Evolutionary conservation across 2,888 invertebrate genomes (phyloP).

Genomic region (Diabrotica balteata): DNA sequence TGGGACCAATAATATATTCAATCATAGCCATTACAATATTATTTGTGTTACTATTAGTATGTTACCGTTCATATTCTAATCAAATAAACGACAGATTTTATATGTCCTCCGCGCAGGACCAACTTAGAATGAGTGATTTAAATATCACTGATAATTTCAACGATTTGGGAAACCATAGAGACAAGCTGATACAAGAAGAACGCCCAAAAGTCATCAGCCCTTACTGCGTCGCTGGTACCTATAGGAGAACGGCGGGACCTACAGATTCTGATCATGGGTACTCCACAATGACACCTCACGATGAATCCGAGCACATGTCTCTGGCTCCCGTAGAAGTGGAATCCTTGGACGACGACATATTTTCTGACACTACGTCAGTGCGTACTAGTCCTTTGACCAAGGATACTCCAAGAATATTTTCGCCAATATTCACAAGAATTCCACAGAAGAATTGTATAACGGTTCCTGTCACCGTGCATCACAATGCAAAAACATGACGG

Average conservation of each 20-base stretch:
- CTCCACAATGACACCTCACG: conserved; percentile 92
- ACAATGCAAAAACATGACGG: conserved; percentile 73
- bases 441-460: conserved; percentile 68
- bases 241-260: conserved; percentile 76
- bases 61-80: conserved; percentile 75
- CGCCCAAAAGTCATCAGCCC: conserved; percentile 80
- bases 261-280: conserved; percentile 94
- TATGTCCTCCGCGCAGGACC: conserved; percentile 63
- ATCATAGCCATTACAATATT: conserved; percentile 82
- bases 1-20: conserved; percentile 87
- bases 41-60: conserved; percentile 83
- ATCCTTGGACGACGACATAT: conserved; percentile 64
- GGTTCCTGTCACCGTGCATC: conserved; percentile 89
- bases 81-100: conserved; percentile 61
- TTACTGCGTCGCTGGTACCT: conserved; percentile 84
- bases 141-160: conserved; percentile 74
- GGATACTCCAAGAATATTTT: conserved; percentile 46
- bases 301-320: conserved; percentile 84
- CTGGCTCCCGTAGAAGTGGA: conserved; percentile 75
- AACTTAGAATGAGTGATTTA: conserved; percentile 75
- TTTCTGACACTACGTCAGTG: conserved; percentile 67
- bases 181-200: conserved; percentile 70
- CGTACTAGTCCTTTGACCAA: conserved; percentile 62
- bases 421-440: conserved; percentile 50
- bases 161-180: conserved; percentile 70